Evolutionary conservation across 1,140 invertebrate species (phyloP), one percentile per base, ranked within the genome.

Genomic region (Scaptomyza hsui): DNA sequence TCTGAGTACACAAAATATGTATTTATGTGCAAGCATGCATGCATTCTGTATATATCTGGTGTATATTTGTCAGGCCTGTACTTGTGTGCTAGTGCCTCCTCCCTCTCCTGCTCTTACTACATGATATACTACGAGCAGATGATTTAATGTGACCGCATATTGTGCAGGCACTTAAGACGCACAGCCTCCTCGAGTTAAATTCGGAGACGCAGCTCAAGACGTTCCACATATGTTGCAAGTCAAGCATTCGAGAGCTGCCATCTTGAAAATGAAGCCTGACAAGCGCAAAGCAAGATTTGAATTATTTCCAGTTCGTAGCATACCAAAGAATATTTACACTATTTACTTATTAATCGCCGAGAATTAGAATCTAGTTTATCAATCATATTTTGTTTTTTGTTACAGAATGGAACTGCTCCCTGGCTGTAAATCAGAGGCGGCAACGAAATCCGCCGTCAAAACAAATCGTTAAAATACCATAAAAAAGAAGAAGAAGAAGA

Each of bases 391-490:
- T 24, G 2, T 42, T 64, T 5, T 5, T 3, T 5, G 6, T 63
- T 52, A 7, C 48, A 61, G 64, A 3, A 5, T 13, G 10, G n/a
- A 32, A 9, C 41, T 57, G 53, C 72, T 76, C 53, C 65, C 44
- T 32, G 42, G 32, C 72, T 57, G 62, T 86, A 78, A 88, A 88
- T 88, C 74, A 72, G 37, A 53, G 59, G 41, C n/a, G 64, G 53
- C 63, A 80, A 85, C 48, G 60, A 74, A 82, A 88, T 82, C 75
- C 63, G 44, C 71, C 76, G 83, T 82, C 85, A 89, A 80, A 90
- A 90, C 89, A 90, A 90, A 90, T 90, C 89, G 89, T 90, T 90
- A 90, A 90, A 90, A 83, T 69, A 69, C 67, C 51, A 88, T 90
- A 89, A 90, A 89, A 69, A 29, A 29, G 4, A 21, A 2, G 4